Evolutionary conservation across 2,797 vertebrate species (phyloP).

Genomic region (Malurus splendens): DNA sequence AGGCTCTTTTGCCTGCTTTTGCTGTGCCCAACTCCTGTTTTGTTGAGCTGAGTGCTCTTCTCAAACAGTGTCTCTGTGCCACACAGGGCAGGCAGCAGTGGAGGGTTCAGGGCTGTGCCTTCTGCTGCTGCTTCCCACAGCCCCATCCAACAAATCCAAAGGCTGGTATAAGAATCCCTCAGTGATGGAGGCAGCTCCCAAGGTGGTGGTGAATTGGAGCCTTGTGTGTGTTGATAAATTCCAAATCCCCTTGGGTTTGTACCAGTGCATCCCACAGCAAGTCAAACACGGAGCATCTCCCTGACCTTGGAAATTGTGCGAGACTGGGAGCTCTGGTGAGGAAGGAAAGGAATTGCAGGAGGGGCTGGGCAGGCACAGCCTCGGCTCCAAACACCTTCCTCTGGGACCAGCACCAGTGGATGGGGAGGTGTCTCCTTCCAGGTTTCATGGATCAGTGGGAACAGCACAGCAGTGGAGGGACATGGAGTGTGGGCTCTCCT

Average conservation of each 20-base stretch:
- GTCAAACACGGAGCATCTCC: neutral
- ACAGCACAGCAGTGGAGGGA: neutral
- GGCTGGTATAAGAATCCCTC: neutral
- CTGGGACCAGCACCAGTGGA: neutral
- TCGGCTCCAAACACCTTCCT: neutral
- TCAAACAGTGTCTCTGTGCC: neutral
- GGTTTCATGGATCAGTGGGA: neutral
- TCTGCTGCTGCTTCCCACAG: neutral
- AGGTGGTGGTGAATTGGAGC: neutral
- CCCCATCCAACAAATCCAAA: fast-evolving
- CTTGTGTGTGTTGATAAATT: too few species aligned
- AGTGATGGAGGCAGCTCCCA: neutral
- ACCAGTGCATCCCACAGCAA: neutral
- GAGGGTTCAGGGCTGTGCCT: neutral
- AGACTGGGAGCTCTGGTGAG: neutral
- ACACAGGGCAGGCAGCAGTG: neutral
- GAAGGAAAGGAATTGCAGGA: neutral
- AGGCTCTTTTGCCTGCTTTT: neutral
- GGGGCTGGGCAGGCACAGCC: neutral
- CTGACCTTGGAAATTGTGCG: fast-evolving
- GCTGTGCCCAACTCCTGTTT: neutral
- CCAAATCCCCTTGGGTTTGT: neutral
- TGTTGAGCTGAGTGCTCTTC: neutral
- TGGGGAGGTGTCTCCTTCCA: fast-evolving
- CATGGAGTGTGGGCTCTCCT: too few species aligned